phyloP scores from a whole-genome alignment of 1,140 invertebrate species.

The Zaprionus davidi region DNA sequence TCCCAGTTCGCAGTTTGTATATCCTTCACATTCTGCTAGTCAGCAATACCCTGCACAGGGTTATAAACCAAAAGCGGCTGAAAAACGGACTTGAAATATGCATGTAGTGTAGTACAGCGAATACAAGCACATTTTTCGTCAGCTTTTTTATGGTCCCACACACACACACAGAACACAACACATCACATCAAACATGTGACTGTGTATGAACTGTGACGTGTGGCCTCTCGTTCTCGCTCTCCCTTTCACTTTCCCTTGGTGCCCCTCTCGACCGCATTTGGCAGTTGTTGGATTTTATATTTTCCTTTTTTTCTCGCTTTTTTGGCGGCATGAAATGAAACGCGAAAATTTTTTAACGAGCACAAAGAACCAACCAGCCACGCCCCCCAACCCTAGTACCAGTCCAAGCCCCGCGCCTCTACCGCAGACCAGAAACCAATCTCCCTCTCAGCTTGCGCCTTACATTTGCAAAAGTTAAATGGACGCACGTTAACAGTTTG shows the following conservation, averaged over 20 bases:
- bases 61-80: constrained; percentile 21
- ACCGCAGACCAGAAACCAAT: constrained; percentile 31
- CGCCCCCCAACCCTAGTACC: constrained; percentile 8
- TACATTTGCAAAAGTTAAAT: constrained; percentile 72
- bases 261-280: constrained; percentile 61
- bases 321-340: constrained; percentile 72
- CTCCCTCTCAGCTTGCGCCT: constrained; percentile 17
- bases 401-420: neutral
- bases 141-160: constrained; percentile 55
- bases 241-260: neutral
- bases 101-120: constrained; percentile 42
- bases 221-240: constrained; percentile 14
- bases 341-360: constrained; percentile 80
- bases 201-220: constrained; percentile 47
- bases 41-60: constrained; percentile 17
- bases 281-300: constrained; percentile 49
- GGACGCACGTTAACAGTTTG: constrained; percentile 72
- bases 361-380: constrained; percentile 65
- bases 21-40: neutral
- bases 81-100: constrained; percentile 44
- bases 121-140: constrained; percentile 62
- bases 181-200: constrained; percentile 62
- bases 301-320: constrained; percentile 33
- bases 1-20: neutral
- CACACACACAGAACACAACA: constrained; percentile 16